phyloP scores from a whole-genome alignment of 2,888 invertebrate species.

The Brachyptera risi region DNA sequence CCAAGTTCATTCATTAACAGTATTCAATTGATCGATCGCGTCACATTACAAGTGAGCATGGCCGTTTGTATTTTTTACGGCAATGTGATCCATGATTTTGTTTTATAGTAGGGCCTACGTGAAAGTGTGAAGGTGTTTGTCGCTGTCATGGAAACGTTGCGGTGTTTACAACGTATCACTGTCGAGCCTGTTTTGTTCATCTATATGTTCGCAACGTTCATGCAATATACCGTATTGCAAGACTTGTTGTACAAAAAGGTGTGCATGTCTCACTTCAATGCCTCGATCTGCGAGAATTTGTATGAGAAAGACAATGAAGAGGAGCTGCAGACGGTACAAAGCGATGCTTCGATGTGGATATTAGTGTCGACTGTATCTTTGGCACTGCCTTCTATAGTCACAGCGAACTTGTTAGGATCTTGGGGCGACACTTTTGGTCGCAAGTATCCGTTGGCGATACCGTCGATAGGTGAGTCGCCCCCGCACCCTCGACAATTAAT shows the following conservation, averaged over 20 bases:
- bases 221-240: slow-evolving; percentile 44
- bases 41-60: too few species aligned
- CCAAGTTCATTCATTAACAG: too few species aligned
- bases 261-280: slow-evolving; percentile 38
- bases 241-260: slow-evolving; percentile 45
- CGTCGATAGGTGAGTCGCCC: slow-evolving; percentile 42
- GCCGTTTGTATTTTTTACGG: too few species aligned
- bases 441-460: slow-evolving; percentile 45
- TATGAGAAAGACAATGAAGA: slow-evolving; percentile 33
- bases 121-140: too few species aligned
- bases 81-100: too few species aligned
- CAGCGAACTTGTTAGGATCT: slow-evolving; percentile 40
- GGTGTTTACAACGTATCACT: slow-evolving; percentile 37
- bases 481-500: not conserved
- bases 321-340: slow-evolving; percentile 36
- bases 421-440: slow-evolving; percentile 45
- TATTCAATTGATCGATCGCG: too few species aligned
- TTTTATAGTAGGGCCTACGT: too few species aligned
- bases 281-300: slow-evolving; percentile 35
- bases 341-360: slow-evolving; percentile 39
- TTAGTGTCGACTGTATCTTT: slow-evolving; percentile 39
- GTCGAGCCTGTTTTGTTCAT: slow-evolving; percentile 48
- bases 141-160: not conserved
- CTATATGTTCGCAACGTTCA: slow-evolving; percentile 44
- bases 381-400: slow-evolving; percentile 39